Conservation (phyloP, 2,113 vertebrate species). For the Amblyornis subalaris region DNA sequence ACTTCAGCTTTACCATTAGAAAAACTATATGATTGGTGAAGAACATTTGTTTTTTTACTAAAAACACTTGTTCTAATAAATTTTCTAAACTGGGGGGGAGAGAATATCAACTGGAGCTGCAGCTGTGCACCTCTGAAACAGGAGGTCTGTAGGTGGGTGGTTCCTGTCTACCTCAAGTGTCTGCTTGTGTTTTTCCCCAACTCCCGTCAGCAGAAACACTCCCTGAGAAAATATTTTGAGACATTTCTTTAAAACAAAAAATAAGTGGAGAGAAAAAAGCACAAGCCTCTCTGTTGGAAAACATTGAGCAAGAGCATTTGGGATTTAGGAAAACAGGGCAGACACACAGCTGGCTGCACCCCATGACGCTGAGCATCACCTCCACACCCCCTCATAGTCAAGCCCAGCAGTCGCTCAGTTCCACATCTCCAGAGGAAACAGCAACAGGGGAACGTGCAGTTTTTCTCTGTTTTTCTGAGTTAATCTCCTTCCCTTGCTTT, state of each 20-base stretch:
- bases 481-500: neutral
- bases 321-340: neutral
- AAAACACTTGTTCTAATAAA: neutral
- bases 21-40: neutral
- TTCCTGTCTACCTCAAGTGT: neutral
- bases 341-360: neutral
- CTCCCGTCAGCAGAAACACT: neutral
- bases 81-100: neutral
- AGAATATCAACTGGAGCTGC: neutral
- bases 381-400: neutral
- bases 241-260: neutral
- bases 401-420: neutral
- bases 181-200: neutral
- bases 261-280: neutral
- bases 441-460: fast-evolving
- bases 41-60: neutral
- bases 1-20: neutral
- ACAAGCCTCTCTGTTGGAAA: neutral
- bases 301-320: neutral
- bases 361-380: fast-evolving
- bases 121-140: neutral
- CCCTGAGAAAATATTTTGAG: neutral
- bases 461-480: neutral
- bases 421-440: neutral
- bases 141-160: neutral